Evolutionary conservation across 2,113 vertebrate genomes (phyloP).

Genomic region (Dasypus novemcinctus): DNA sequence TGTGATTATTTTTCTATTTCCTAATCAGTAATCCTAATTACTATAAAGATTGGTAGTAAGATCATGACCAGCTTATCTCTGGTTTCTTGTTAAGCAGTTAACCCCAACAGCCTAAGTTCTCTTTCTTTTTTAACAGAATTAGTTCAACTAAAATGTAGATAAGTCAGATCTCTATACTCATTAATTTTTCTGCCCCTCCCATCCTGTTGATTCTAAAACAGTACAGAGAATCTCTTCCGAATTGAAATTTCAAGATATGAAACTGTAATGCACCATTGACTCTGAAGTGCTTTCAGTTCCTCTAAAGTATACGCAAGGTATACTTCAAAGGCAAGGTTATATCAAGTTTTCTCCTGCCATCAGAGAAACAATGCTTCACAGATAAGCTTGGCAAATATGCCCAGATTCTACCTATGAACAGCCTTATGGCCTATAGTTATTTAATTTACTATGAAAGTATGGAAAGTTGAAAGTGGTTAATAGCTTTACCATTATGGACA

Average conservation of each 20-base stretch:
- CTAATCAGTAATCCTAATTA: not conserved
- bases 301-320: not conserved
- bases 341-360: not conserved
- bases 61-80: not conserved
- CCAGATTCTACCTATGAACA: not conserved
- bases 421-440: not conserved
- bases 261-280: slow-evolving; percentile 14
- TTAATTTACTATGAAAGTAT: not conserved
- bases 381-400: not conserved
- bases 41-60: not conserved
- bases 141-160: not conserved
- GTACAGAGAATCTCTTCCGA: not conserved
- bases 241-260: slow-evolving; percentile 36
- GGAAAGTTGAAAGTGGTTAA: not conserved
- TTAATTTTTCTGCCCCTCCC: not conserved
- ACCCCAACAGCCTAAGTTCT: not conserved
- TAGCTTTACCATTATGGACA: not conserved
- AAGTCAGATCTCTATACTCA: not conserved
- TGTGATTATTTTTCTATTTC: not conserved
- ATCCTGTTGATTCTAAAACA: not conserved
- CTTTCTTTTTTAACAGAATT: not conserved
- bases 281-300: slow-evolving; percentile 58
- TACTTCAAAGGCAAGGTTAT: not conserved
- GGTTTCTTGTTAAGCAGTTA: not conserved
- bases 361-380: not conserved